Evolutionary conservation across 2,888 invertebrate species (phyloP).

Genomic region (Heliconius ethilla): DNA sequence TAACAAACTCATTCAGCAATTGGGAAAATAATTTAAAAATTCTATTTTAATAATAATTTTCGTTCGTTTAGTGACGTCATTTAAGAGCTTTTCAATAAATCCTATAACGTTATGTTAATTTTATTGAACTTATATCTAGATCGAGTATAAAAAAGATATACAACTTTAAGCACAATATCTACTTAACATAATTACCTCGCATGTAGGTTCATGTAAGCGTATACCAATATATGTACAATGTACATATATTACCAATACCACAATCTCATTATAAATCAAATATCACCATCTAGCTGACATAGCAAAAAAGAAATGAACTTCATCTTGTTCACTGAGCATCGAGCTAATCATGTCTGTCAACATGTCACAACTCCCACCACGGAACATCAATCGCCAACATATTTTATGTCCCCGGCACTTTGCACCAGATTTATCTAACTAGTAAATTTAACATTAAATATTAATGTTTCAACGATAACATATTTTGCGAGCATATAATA

Average conservation of each 20-base stretch:
- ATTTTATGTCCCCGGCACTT: conserved; percentile 35
- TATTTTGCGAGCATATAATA: conserved; percentile 10
- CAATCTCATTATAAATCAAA: conserved; percentile 20
- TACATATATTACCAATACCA: neutral
- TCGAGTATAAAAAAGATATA: neutral
- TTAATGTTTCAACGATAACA: conserved; percentile 19
- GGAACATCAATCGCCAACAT: conserved; percentile 38
- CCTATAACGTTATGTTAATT: no score
- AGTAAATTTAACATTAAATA: conserved; percentile 29
- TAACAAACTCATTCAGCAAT: no score
- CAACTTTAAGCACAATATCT: neutral
- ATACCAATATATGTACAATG: no score
- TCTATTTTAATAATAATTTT: no score
- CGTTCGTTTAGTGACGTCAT: no score
- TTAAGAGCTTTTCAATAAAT: no score
- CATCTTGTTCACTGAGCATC: conserved; percentile 29
- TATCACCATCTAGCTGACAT: conserved; percentile 10
- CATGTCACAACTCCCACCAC: conserved; percentile 35
- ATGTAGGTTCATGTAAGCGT: neutral
- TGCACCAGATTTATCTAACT: conserved; percentile 37
- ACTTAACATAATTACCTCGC: neutral
- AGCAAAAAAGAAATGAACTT: conserved; percentile 23
- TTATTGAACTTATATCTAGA: neutral
- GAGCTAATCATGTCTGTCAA: conserved; percentile 36
- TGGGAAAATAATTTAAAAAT: no score